A percentile compares a stretch with the other conserved stretches of the same genome.
These are phyloP conservation scores for Lepus americanus DNA, from an alignment of 2,113 vertebrate genomes.

Conservation along the genomic window DNA sequence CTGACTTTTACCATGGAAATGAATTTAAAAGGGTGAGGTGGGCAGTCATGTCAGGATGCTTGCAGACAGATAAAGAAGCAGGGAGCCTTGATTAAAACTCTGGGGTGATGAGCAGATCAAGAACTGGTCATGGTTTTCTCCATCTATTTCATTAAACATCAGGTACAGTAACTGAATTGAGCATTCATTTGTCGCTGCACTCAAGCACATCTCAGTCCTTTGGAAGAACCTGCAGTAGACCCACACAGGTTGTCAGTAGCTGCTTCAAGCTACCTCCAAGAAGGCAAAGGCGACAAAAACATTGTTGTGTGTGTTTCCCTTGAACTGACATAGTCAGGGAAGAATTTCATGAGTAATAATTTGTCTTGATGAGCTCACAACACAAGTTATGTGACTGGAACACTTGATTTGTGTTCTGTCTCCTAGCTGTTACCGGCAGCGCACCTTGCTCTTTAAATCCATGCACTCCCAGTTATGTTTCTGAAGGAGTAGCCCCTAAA, in stretches of 20 bases:
- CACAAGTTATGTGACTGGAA: not conserved
- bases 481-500: not conserved
- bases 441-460: conserved; percentile 7
- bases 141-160: conserved; percentile 32
- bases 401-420: not conserved
- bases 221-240: conserved; percentile 33
- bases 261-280: conserved; percentile 32
- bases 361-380: conserved; percentile 5
- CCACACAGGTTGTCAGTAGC: not conserved
- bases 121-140: not conserved
- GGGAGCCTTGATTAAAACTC: conserved; percentile 55
- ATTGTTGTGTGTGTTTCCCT: conserved; percentile 21
- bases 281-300: conserved; percentile 40
- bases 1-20: conserved; percentile 60
- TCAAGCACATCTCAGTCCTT: not conserved
- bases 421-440: not conserved
- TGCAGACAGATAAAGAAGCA: conserved; percentile 41
- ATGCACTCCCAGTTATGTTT: not conserved
- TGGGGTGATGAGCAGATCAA: conserved; percentile 8
- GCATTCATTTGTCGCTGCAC: conserved; percentile 4
- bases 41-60: conserved; percentile 10
- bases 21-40: conserved; percentile 41
- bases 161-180: not conserved
- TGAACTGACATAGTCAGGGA: conserved; percentile 28
- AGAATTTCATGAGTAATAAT: not conserved